Percentiles rank a stretch among this genome's conserved stretches.
These are phyloP conservation scores for Rhyzopertha dominica DNA, from an alignment of 1,140 invertebrate genomes.

Conservation along the genomic window DNA sequence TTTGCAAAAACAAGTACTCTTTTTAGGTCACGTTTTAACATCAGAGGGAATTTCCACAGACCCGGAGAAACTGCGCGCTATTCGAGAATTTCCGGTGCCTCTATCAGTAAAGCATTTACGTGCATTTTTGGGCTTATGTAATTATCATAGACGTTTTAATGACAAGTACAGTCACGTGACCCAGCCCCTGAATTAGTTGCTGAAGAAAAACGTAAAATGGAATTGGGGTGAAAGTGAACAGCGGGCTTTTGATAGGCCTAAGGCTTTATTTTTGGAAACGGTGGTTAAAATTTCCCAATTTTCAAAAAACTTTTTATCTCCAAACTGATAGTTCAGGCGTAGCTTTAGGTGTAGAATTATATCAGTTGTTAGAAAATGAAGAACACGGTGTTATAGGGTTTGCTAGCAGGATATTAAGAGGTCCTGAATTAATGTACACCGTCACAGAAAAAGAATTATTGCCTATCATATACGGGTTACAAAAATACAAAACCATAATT, in stretches of 20 bases:
- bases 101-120: slow-evolving; percentile 36
- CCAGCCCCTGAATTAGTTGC: slow-evolving; percentile 28
- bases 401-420: slow-evolving; percentile 19
- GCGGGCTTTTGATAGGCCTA: slow-evolving; percentile 9
- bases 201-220: slow-evolving; percentile 24
- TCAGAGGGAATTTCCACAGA: slow-evolving; percentile 34
- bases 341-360: slow-evolving; percentile 26
- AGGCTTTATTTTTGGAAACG: slow-evolving; percentile 21
- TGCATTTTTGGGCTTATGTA: slow-evolving; percentile 40
- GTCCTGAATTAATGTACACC: slow-evolving; percentile 32
- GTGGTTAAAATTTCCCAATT: slow-evolving; percentile 29
- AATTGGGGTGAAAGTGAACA: slow-evolving; percentile 7
- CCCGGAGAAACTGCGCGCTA: slow-evolving; percentile 33
- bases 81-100: slow-evolving; percentile 34
- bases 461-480: slow-evolving; percentile 34
- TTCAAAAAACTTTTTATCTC: slow-evolving; percentile 26
- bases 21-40: slow-evolving; percentile 36
- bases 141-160: slow-evolving; percentile 41
- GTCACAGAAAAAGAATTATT: slow-evolving; percentile 39
- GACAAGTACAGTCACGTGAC: slow-evolving; percentile 22
- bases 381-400: slow-evolving; percentile 20
- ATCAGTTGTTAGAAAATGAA: slow-evolving; percentile 20
- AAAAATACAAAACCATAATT: slow-evolving; percentile 33
- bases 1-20: slow-evolving; percentile 26
- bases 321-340: slow-evolving; percentile 32